These are phyloP conservation scores for Papilio xuthus DNA, from an alignment of 1,140 invertebrate species.

Conservation along the genomic window DNA sequence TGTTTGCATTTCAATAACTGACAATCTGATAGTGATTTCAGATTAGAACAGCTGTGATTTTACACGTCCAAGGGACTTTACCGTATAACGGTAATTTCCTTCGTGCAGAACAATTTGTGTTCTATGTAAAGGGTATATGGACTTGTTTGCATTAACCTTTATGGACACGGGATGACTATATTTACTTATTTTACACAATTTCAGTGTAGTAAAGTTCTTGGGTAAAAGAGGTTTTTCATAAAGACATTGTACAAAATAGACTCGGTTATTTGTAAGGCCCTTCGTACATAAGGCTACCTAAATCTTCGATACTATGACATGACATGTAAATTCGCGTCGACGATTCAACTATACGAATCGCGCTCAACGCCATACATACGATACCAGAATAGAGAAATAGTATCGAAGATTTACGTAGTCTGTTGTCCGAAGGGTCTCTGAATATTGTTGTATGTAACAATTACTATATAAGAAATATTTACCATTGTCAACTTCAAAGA, in stretches of 20 bases:
- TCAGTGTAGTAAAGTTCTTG: too few species aligned
- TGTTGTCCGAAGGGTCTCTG: neutral
- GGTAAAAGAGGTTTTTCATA: too few species aligned
- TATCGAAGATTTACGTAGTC: neutral
- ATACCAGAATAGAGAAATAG: neutral
- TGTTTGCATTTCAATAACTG: neutral
- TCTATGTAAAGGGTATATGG: slow-evolving; percentile 20
- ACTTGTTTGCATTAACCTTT: too few species aligned
- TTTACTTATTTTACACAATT: too few species aligned
- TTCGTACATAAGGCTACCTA: too few species aligned
- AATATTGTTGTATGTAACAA: neutral
- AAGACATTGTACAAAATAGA: too few species aligned
- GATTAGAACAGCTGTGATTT: slow-evolving; percentile 15
- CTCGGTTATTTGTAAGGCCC: too few species aligned
- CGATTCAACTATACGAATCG: too few species aligned
- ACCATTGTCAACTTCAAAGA: neutral
- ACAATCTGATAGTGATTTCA: slow-evolving; percentile 5
- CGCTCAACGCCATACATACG: too few species aligned
- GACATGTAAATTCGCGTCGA: too few species aligned
- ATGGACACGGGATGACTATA: too few species aligned
- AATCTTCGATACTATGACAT: too few species aligned
- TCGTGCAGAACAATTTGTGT: neutral
- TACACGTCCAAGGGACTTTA: neutral
- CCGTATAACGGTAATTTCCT: neutral
- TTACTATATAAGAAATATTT: neutral